phyloP scores from a whole-genome alignment of 2,888 invertebrate species.

The Elgonia sp. region DNA sequence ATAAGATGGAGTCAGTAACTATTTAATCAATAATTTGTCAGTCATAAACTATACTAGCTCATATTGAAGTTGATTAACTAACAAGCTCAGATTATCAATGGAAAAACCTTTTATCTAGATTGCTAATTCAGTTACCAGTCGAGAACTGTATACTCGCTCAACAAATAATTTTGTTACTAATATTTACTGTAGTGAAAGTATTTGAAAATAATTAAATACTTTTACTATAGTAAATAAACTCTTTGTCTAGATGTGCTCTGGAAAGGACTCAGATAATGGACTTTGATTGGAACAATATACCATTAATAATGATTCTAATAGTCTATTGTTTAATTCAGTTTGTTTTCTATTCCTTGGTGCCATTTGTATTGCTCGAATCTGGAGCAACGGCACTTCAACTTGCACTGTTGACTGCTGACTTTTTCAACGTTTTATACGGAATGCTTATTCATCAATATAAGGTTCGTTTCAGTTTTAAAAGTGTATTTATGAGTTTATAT shows the following conservation, averaged over 20 bases:
- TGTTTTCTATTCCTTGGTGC: constrained; percentile 92
- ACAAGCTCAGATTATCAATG: no score
- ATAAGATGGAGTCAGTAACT: no score
- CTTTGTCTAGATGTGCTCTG: constrained; percentile 87
- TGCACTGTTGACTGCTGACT: constrained; percentile 94
- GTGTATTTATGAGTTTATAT: constrained; percentile 19
- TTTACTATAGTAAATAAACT: constrained; percentile 8
- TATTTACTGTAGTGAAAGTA: no score
- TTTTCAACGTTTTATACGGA: constrained; percentile 94
- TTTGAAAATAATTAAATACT: no score
- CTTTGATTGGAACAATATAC: constrained; percentile 90
- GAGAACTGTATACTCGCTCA: no score
- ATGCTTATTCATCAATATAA: constrained; percentile 94
- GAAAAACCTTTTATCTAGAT: no score
- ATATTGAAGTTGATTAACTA: no score
- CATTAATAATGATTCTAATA: constrained; percentile 89
- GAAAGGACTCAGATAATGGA: constrained; percentile 91
- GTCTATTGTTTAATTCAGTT: constrained; percentile 92
- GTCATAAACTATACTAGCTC: no score
- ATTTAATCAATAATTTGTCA: no score
- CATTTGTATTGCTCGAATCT: constrained; percentile 92
- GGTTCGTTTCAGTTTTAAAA: constrained; percentile 87
- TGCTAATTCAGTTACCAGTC: no score
- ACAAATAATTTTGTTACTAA: no score
- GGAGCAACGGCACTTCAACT: constrained; percentile 95